Evolutionary conservation across 2,113 vertebrate species (phyloP).

Genomic region (Stigmatopora argus): DNA sequence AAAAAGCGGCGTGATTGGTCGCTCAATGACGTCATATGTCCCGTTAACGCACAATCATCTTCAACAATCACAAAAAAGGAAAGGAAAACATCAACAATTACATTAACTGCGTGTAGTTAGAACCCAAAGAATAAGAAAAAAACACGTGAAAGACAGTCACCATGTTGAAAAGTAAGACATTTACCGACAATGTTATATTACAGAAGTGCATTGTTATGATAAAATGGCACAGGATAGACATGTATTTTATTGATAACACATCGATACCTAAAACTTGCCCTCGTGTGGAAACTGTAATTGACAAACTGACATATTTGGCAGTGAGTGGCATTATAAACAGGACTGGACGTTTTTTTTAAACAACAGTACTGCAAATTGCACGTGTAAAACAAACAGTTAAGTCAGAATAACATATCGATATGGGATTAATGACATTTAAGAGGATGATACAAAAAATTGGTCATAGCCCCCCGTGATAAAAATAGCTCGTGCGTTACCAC

Average conservation of each 20-base stretch:
- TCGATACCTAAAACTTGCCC: too few relatives aligned
- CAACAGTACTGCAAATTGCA: not conserved
- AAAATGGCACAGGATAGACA: not conserved
- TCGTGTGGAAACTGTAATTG: too few relatives aligned
- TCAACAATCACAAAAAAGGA: not conserved
- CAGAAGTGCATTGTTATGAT: not conserved
- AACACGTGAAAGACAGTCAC: not conserved
- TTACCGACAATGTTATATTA: not conserved
- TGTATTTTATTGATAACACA: not conserved
- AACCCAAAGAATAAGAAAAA: not conserved
- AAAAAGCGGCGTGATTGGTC: not conserved
- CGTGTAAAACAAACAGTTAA: not conserved
- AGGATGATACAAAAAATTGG: not conserved
- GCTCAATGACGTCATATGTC: conserved; percentile 1
- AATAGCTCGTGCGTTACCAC: not conserved
- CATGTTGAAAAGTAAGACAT: not conserved
- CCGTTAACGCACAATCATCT: not conserved
- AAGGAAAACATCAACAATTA: not conserved
- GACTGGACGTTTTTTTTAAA: not conserved
- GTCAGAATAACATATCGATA: not conserved
- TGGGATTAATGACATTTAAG: not conserved
- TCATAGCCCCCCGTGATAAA: not conserved
- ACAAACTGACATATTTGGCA: too few relatives aligned
- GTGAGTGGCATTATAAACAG: too few relatives aligned
- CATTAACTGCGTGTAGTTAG: not conserved